These are phyloP conservation scores for Pelosia muscerda DNA, from an alignment of 2,888 invertebrate species.

Conservation along the genomic window DNA sequence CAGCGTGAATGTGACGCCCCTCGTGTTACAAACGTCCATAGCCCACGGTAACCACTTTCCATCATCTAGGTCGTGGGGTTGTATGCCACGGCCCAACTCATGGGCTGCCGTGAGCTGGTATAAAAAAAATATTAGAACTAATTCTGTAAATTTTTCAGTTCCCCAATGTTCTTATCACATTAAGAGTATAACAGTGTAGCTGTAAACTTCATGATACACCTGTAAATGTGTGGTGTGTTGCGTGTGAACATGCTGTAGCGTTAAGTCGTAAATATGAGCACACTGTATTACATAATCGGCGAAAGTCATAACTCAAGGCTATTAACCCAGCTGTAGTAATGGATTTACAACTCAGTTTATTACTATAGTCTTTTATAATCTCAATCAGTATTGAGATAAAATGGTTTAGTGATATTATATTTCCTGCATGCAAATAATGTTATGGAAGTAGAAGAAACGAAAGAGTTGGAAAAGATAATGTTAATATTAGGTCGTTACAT, in stretches of 20 bases:
- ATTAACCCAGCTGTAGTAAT: neutral
- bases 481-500: too few relatives aligned
- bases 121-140: too few relatives aligned
- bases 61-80: too few relatives aligned
- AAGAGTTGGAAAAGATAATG: too few relatives aligned
- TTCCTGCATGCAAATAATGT: neutral
- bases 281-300: conserved; percentile 25
- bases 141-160: too few relatives aligned
- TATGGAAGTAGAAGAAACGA: neutral
- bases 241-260: conserved; percentile 29
- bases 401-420: neutral
- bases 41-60: too few relatives aligned
- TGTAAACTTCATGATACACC: neutral
- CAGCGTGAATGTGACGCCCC: too few relatives aligned
- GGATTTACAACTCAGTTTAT: neutral
- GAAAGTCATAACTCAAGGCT: conserved; percentile 36
- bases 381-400: neutral
- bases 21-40: too few relatives aligned
- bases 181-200: too few relatives aligned
- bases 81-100: too few relatives aligned
- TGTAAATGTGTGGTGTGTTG: conserved; percentile 25
- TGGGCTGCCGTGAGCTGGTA: too few relatives aligned
- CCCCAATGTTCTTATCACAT: neutral
- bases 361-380: neutral
- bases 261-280: conserved; percentile 17